These are phyloP conservation scores for Rhinoderma darwinii DNA, from an alignment of 2,113 vertebrate genomes.

Conservation along the genomic window DNA sequence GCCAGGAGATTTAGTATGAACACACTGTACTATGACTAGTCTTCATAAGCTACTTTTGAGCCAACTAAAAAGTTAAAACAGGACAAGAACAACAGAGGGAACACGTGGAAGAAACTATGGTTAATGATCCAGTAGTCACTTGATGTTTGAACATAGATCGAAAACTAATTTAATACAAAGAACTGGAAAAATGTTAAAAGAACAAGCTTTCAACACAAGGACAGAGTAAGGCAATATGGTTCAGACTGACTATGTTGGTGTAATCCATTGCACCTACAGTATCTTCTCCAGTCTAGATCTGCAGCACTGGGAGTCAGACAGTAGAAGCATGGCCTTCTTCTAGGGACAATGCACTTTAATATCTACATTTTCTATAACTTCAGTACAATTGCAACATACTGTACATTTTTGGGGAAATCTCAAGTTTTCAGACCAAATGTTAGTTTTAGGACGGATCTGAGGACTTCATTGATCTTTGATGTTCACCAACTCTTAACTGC, in stretches of 20 bases:
- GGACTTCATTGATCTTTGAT: neutral
- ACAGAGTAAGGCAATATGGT: too few relatives aligned
- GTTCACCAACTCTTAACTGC: neutral
- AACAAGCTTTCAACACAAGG: too few relatives aligned
- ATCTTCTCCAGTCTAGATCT: too few relatives aligned
- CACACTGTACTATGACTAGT: conserved; percentile 29
- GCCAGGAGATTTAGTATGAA: conserved; percentile 51
- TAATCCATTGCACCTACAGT: neutral
- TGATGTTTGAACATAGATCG: neutral
- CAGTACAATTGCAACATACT: too few relatives aligned
- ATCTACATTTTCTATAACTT: too few relatives aligned
- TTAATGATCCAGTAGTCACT: neutral
- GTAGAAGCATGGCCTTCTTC: too few relatives aligned
- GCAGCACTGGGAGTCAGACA: too few relatives aligned
- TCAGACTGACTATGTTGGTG: neutral
- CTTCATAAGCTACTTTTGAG: conserved; percentile 8
- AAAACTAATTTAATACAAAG: too few relatives aligned
- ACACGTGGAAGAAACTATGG: neutral
- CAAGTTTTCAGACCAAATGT: too few relatives aligned
- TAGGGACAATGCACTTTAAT: too few relatives aligned
- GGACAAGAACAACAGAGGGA: conserved; percentile 3
- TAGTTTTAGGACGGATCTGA: neutral
- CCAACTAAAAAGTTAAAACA: conserved; percentile 42
- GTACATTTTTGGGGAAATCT: too few relatives aligned
- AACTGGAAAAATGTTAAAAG: too few relatives aligned